phyloP scores from a whole-genome alignment of 1,140 invertebrate species.

The Nebria ingens region DNA sequence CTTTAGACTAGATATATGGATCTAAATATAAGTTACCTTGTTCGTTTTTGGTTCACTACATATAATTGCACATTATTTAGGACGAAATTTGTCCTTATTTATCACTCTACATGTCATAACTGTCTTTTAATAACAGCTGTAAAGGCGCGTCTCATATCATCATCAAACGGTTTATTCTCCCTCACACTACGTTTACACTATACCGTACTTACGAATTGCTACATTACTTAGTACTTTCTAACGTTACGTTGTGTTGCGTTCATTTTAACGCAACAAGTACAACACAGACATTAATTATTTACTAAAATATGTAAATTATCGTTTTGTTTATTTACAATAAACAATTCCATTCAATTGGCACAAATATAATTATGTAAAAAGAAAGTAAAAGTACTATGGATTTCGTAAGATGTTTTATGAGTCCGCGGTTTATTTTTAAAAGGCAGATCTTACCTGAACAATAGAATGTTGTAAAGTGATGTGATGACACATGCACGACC shows the following conservation, averaged over 20 bases:
- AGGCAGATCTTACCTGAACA: not conserved
- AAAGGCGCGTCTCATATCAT: constrained; percentile 9
- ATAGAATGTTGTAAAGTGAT: not conserved
- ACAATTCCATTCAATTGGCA: too few species aligned
- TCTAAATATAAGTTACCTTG: not conserved
- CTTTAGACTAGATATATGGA: not conserved
- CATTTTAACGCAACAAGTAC: not conserved
- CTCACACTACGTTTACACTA: constrained; percentile 1
- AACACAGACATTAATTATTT: too few species aligned
- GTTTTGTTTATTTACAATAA: too few species aligned
- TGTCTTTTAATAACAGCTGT: constrained; percentile 6
- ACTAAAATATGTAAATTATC: too few species aligned
- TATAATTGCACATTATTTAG: not conserved
- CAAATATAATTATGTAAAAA: too few species aligned
- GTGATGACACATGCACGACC: constrained; percentile 6
- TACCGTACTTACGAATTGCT: not conserved
- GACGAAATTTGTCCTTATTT: not conserved
- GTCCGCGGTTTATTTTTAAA: too few species aligned
- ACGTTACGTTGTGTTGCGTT: not conserved
- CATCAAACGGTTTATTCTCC: constrained; percentile 5
- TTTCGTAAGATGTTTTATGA: too few species aligned
- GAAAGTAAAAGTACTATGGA: too few species aligned
- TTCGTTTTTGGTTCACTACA: not conserved
- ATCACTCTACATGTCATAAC: constrained; percentile 5
- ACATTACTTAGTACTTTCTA: not conserved